Evolutionary conservation across 2,113 vertebrate species (phyloP).

Genomic region (Oryzias javanicus): DNA sequence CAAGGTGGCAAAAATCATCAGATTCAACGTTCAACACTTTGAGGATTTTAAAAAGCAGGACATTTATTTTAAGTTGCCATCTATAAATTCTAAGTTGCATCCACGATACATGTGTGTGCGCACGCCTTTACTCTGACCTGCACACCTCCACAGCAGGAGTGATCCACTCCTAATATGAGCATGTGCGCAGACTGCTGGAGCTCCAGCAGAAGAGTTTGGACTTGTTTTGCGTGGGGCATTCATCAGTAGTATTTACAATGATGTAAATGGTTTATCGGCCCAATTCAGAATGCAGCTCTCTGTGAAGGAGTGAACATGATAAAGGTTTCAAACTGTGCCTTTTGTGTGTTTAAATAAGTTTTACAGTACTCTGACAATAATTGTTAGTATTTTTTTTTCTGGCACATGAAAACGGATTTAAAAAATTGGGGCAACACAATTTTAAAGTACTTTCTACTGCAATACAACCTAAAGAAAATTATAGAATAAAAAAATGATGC

Average conservation of each 20-base stretch:
- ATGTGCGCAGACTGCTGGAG: too few species aligned
- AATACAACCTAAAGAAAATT: constrained; percentile 26
- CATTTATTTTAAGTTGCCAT: background rate
- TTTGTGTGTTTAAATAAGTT: constrained; percentile 1
- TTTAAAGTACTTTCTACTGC: constrained; percentile 62
- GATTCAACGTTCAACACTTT: constrained; percentile 2
- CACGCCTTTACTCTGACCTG: too few species aligned
- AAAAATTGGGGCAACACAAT: constrained; percentile 19
- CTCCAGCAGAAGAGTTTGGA: background rate
- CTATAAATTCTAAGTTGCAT: background rate
- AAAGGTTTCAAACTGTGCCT: constrained; percentile 27
- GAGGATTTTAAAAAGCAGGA: background rate
- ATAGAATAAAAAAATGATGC: constrained; percentile 1
- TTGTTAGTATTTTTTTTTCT: constrained; percentile 20
- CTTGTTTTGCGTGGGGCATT: constrained; percentile 8
- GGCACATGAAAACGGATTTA: constrained; percentile 22
- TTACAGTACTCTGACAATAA: constrained; percentile 16
- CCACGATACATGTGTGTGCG: background rate
- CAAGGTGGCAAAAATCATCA: constrained; percentile 34
- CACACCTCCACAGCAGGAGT: too few species aligned
- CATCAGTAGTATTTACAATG: constrained; percentile 58
- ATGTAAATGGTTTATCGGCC: constrained; percentile 26
- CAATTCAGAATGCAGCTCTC: constrained; percentile 26
- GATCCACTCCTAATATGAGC: too few species aligned
- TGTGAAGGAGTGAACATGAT: constrained; percentile 34